Evolutionary conservation across 2,797 vertebrate genomes (phyloP), one percentile per base, ranked within the genome.

Genomic region (Crenichthys baileyi): DNA sequence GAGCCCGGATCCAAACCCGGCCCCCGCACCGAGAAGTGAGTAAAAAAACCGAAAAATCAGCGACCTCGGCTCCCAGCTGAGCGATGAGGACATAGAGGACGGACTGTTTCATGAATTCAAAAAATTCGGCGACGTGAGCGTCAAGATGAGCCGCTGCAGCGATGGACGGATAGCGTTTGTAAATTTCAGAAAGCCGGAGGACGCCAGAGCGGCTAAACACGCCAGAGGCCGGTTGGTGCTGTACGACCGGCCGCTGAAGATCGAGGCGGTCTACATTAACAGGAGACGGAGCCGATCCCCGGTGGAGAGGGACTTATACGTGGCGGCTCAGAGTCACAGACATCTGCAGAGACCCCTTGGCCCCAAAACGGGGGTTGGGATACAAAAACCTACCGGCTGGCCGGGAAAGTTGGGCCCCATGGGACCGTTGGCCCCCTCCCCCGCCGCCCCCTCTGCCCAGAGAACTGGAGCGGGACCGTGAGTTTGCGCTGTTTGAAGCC

Each of bases 41-140:
- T 98, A 99, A 95, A 99, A 99, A 93, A 98, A 98, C 0, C 95
- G 99, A 15, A 98, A 98, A 92, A 99, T 99, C 78, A 99, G 98
- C 92, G 98, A 99, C 90, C 91, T 99, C 79, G 98, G 98, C 82
- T 97, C 97, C 2, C 98, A 97, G 90, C 90, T 99, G 84, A 98
- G 97, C 82, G 98, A 99, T 83, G 98, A 99, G 71, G 98, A 98
- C 55, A 96, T 99, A n/a, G 98, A 99, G 88, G 98, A 99, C 74
- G 98, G 98, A 15, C 96, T 99, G 0, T 99, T 99, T 83, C 98
- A 99, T 24, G 98, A 99, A 87, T 99, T 99, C 80, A 99, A 99
- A 67, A 98, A 98, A 86, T 99, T 99, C 46, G 98, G 98, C 0
- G 98, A 99, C 39, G 98, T 99, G 50, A 99, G 98, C 73, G 97